Percentiles rank a stretch among this genome's conserved stretches.
These are phyloP conservation scores for Melanotaenia parkinsoni DNA, from an alignment of 2,797 vertebrate species.

Conservation along the genomic window DNA sequence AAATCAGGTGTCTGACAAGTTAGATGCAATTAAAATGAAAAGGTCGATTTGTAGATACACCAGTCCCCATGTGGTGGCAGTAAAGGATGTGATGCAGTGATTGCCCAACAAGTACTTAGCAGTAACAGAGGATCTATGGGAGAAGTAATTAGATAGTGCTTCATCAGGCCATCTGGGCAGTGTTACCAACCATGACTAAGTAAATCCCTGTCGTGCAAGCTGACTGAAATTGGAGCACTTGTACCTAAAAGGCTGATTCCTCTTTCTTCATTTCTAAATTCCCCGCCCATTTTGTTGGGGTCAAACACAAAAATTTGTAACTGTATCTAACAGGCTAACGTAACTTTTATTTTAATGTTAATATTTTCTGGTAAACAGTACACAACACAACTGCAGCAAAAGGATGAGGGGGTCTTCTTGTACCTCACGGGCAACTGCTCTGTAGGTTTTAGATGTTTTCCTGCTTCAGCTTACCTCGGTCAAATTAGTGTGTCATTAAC, in stretches of 20 bases:
- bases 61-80: constrained; percentile 57
- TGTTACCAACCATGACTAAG: constrained; percentile 56
- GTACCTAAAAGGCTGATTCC: constrained; percentile 47
- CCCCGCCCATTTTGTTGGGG: background rate
- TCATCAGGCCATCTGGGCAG: constrained; percentile 66
- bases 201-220: constrained; percentile 48
- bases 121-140: constrained; percentile 38
- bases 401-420: too few species aligned
- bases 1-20: background rate
- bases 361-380: background rate
- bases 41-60: constrained; percentile 18
- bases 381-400: background rate
- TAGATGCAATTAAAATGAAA: background rate
- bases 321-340: background rate
- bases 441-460: background rate
- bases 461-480: background rate
- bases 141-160: constrained; percentile 68
- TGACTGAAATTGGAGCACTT: constrained; percentile 30
- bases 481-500: background rate
- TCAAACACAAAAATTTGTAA: background rate
- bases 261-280: constrained; percentile 16
- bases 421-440: too few species aligned
- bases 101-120: constrained; percentile 19
- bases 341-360: background rate
- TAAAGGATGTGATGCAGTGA: constrained; percentile 26